Evolutionary conservation across 1,140 invertebrate species (phyloP).

Genomic region (Holotrichia oblita): DNA sequence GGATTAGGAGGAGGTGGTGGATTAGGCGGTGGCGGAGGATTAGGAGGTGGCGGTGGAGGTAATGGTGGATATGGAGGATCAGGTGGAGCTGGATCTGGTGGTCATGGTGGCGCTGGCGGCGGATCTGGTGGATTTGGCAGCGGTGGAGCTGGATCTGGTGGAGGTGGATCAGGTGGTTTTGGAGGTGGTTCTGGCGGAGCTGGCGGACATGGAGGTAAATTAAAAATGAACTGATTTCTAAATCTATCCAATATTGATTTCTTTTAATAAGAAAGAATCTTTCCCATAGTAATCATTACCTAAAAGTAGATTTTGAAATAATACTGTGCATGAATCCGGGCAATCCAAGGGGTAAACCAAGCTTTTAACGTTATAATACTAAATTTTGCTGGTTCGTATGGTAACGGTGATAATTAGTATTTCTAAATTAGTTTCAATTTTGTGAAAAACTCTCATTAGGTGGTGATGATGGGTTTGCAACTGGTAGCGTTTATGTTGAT

Average conservation of each 20-base stretch:
- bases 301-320: no score
- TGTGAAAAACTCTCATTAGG: not conserved
- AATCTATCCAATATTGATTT: no score
- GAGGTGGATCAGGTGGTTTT: not conserved
- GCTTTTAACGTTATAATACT: no score
- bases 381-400: no score
- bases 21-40: not conserved
- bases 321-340: no score
- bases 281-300: no score
- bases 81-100: not conserved
- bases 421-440: no score
- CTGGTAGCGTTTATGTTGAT: slow-evolving; percentile 11
- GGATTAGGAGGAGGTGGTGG: not conserved
- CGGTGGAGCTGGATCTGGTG: not conserved
- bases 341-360: no score
- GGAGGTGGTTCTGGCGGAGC: not conserved
- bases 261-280: no score
- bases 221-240: not conserved
- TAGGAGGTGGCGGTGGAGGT: slow-evolving; percentile 5
- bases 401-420: no score
- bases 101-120: not conserved
- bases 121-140: not conserved
- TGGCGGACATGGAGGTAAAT: not conserved
- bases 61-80: not conserved
- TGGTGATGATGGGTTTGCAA: slow-evolving; percentile 3